Percentiles rank a stretch among this genome's conserved stretches.
Evolutionary conservation across 2,888 invertebrate genomes (phyloP).

Genomic region (Tryphoninae sp.): DNA sequence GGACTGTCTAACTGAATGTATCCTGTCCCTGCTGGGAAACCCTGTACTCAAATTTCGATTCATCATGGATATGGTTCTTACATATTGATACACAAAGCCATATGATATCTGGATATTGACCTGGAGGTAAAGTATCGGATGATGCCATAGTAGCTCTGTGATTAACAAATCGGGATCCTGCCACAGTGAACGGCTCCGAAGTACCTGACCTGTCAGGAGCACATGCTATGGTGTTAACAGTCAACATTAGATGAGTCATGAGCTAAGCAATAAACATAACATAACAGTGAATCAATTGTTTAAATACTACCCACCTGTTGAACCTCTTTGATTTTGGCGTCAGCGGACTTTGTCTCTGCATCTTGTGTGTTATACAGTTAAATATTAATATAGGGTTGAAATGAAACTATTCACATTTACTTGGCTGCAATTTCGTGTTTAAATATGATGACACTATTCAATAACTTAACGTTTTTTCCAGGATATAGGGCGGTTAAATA

Average conservation of each 20-base stretch:
- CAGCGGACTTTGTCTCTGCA: slow-evolving; percentile 64
- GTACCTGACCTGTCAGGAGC: slow-evolving; percentile 15
- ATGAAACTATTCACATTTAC: not conserved
- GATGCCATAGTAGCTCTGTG: slow-evolving; percentile 64
- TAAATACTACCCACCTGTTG: slow-evolving; percentile 53
- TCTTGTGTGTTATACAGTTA: slow-evolving; percentile 13
- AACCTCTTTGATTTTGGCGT: slow-evolving; percentile 56
- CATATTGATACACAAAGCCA: not conserved
- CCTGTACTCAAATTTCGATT: slow-evolving; percentile 3
- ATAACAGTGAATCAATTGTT: slow-evolving; percentile 1
- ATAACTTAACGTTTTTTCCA: too few relatives aligned
- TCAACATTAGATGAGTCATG: not conserved
- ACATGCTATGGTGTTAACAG: slow-evolving; percentile 3
- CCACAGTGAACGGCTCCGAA: slow-evolving; percentile 4
- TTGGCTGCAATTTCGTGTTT: not conserved
- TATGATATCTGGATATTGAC: slow-evolving; percentile 1
- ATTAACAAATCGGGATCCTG: slow-evolving; percentile 24
- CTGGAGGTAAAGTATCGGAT: slow-evolving; percentile 54
- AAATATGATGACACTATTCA: not conserved
- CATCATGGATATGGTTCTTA: not conserved
- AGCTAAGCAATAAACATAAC: not conserved
- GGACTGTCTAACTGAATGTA: slow-evolving; percentile 48
- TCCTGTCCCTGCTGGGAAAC: not conserved
- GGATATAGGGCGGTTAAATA: not conserved
- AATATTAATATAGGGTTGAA: not conserved